Percentiles rank a stretch among this genome's conserved stretches.
Evolutionary conservation across 2,888 invertebrate species (phyloP).

Genomic region (Parnassius smintheus): DNA sequence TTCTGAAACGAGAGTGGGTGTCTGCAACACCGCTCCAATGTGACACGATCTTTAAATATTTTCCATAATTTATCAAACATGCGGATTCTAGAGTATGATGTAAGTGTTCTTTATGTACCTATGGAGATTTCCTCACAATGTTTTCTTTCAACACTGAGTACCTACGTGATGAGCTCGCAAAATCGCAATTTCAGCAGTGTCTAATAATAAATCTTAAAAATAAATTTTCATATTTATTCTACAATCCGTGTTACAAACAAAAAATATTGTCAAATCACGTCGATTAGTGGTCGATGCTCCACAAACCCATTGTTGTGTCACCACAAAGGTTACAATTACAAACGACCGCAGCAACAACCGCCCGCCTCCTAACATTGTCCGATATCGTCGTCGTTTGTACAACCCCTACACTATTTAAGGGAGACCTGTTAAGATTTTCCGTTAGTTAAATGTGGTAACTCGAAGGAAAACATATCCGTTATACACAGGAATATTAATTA

Average conservation of each 20-base stretch:
- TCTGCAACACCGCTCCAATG: no score
- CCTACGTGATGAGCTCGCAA: no score
- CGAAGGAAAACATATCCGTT: constrained; percentile 40
- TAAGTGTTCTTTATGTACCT: no score
- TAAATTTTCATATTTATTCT: constrained; percentile 20
- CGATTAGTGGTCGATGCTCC: constrained; percentile 75
- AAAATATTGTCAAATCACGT: constrained; percentile 73
- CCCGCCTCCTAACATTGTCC: constrained; percentile 63
- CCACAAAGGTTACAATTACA: constrained; percentile 56
- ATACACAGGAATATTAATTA: neutral
- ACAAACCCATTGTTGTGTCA: constrained; percentile 66
- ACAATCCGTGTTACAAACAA: constrained; percentile 37
- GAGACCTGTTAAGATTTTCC: constrained; percentile 43
- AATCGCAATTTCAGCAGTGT: no score
- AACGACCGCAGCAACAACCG: constrained; percentile 47
- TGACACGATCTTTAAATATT: no score
- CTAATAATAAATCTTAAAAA: neutral
- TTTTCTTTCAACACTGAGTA: no score
- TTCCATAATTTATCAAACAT: no score
- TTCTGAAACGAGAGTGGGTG: no score
- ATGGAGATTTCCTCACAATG: no score
- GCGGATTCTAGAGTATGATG: no score
- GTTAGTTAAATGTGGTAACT: constrained; percentile 64
- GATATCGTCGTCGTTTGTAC: constrained; percentile 60
- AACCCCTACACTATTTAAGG: constrained; percentile 67